Evolutionary conservation across 1,140 invertebrate species (phyloP).

Genomic region (Globodera rostochiensis): DNA sequence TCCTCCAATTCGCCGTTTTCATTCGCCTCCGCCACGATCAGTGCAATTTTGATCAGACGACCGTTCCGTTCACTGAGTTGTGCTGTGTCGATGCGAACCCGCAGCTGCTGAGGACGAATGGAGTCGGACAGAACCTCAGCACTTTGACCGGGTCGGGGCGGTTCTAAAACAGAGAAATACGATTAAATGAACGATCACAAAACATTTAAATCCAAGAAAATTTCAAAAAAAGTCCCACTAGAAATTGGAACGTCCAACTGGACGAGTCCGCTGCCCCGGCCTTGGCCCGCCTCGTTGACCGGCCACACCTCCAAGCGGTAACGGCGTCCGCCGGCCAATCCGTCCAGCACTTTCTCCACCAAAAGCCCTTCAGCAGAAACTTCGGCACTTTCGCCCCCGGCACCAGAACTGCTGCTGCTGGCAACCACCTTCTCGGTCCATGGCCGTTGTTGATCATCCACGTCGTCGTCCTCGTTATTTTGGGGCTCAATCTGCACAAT

Average conservation of each 20-base stretch:
- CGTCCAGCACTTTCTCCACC: slow-evolving; percentile 46
- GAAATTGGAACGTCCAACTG: slow-evolving; percentile 12
- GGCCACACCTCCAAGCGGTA: slow-evolving; percentile 56
- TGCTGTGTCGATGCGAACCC: slow-evolving; percentile 47
- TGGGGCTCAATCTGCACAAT: slow-evolving; percentile 29
- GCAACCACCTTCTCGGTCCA: slow-evolving; percentile 53
- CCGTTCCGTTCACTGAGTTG: slow-evolving; percentile 56
- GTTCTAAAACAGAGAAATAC: not conserved
- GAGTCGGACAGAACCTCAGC: slow-evolving; percentile 53
- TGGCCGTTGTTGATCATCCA: slow-evolving; percentile 14
- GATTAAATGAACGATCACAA: not conserved
- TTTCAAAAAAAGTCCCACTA: slow-evolving; percentile 1
- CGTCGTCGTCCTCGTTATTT: slow-evolving; percentile 27
- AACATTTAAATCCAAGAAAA: not conserved
- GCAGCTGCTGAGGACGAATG: slow-evolving; percentile 41
- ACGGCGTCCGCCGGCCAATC: slow-evolving; percentile 53
- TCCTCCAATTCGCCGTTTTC: slow-evolving; percentile 27
- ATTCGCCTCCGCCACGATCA: slow-evolving; percentile 59
- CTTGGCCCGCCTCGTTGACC: slow-evolving; percentile 58
- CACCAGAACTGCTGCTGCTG: slow-evolving; percentile 5
- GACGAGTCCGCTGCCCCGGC: not conserved
- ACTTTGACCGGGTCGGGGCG: slow-evolving; percentile 53
- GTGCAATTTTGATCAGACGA: slow-evolving; percentile 45
- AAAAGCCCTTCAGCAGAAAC: not conserved
- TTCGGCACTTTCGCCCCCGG: not conserved